Base-by-base conservation (phyloP, 2,113 vertebrate species). In the Himantopus leucocephalus region DNA sequence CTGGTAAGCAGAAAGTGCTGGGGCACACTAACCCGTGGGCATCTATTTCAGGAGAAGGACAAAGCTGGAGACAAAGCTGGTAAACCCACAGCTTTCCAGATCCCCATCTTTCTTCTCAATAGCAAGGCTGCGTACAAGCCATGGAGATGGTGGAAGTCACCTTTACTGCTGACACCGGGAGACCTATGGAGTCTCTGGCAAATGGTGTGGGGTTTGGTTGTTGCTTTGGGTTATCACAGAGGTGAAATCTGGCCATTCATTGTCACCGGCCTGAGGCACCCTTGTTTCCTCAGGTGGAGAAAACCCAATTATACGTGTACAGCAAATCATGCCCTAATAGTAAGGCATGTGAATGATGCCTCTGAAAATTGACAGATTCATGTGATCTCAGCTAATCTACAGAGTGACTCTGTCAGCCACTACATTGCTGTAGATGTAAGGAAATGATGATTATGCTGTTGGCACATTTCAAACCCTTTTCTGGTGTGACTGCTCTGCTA, bases 21-120 rank as follows among this genome's bases (percentile, higher is more conserved):
- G 32, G 27, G 17, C 29, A 41, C 5, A 2, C 19, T 66, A 8
- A 6, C 2, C 0, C 8, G 1, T 63, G 73, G 16, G 15, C 5
- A 29, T 56, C 59, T 45, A 12, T 37, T 66, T 35, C 19, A 74
- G 63, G 50, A 64, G 39, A n/a, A 43, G 13, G 34, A 37, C 43
- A 55, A 82, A 93, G 39, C 9, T 4, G 5, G 67, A 70, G 72
- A n/a, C 64, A 34, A 37, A 55, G 18, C 26, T 73, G 22, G 11
- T 74, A 45, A 82, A 85, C 66, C 72, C 21, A 35, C 35, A 66
- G 55, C 34, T 47, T 89, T 85, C 43, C 43, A 78, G 41, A 67
- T 58, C 34, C 20, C 10, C 24, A 5, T 74, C n/a, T 58, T 73
- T 75, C 24, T 79, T 68, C 62, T 84, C 50, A 48, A 21, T 27